Evolutionary conservation across 2,888 invertebrate species (phyloP), one percentile per base, ranked within the genome.

Genomic region (Microchrysa polita): DNA sequence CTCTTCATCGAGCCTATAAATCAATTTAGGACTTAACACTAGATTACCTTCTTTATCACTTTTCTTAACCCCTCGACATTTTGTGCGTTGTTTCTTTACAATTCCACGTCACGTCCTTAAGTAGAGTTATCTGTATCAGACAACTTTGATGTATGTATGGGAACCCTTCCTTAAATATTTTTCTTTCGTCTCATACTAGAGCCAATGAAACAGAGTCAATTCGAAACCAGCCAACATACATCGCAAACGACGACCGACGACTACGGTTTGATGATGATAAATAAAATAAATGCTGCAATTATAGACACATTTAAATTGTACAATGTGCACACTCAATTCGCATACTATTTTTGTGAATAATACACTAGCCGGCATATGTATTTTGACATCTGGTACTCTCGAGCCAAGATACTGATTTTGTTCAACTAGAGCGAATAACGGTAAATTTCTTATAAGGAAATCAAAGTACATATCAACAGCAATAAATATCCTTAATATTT

Each of bases 11-110:
- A 55, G 34, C 12, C 57, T 40, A 23, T 55, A 69, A 69, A 69
- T 69, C 69, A 69, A 69, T 69, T 69, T 55, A 44, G 27, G 55
- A 22, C 55, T 42, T 20, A 55, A 42, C 57, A 69, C 55, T 69
- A 40, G 69, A 53, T 52, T n/a, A 59, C 27, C n/a, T n/a, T n/a
- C n/a, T n/a, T n/a, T n/a, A n/a, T n/a, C 27, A 34, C 27, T 59
- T 48, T 48, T n/a, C n/a, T 48, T 22, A 44, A n/a, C n/a, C n/a
- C 9, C 40, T 42, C 16, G 5, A 27, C 42, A 63, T 63, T 65
- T 65, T 65, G 12, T n/a, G n/a, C n/a, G n/a, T 48, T 44, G 44
- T 65, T 65, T 20, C 22, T 34, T 44, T n/a, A n/a, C n/a, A n/a
- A 48, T 65, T 65, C 65, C 65, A n/a, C n/a, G 44, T 48, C 65